Conservation (phyloP, 23 tunicate species). For the Botrylloides violaceus region DNA sequence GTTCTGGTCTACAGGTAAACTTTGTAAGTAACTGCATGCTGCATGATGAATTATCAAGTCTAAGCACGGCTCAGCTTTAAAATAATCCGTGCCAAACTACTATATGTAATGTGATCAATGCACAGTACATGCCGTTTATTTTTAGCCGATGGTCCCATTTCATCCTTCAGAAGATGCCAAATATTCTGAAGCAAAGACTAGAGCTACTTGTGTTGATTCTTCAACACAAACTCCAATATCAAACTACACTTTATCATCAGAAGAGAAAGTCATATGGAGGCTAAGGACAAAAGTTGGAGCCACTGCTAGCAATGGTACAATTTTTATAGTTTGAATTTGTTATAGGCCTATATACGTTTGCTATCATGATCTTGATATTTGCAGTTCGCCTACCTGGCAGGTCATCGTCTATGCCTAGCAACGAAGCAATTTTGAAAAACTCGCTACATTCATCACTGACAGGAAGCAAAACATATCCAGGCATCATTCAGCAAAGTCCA, state of each 20-base stretch:
- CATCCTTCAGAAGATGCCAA: not conserved
- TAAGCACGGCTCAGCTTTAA: too few relatives aligned
- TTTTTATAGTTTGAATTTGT: not conserved
- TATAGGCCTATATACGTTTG: not conserved
- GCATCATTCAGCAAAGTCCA: not conserved
- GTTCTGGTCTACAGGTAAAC: too few relatives aligned
- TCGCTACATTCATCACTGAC: not conserved
- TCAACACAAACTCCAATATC: conserved; percentile 64
- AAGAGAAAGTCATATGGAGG: conserved; percentile 89
- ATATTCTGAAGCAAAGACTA: not conserved
- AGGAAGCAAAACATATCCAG: not conserved
- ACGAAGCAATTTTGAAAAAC: not conserved
- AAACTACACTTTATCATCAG: conserved; percentile 26
- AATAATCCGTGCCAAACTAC: too few relatives aligned
- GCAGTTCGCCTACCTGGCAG: not conserved
- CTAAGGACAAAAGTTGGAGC: conserved; percentile 47
- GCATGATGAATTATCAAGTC: too few relatives aligned
- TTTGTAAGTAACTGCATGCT: too few relatives aligned
- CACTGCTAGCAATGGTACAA: not conserved
- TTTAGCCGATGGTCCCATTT: not conserved
- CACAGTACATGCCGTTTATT: not conserved
- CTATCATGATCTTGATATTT: not conserved
- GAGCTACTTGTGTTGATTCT: conserved; percentile 34
- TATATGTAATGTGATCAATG: too few relatives aligned
- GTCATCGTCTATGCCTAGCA: not conserved